Evolutionary conservation across 2,888 invertebrate genomes (phyloP), one percentile per base, ranked within the genome.

Genomic region (Sussaba pulchella): DNA sequence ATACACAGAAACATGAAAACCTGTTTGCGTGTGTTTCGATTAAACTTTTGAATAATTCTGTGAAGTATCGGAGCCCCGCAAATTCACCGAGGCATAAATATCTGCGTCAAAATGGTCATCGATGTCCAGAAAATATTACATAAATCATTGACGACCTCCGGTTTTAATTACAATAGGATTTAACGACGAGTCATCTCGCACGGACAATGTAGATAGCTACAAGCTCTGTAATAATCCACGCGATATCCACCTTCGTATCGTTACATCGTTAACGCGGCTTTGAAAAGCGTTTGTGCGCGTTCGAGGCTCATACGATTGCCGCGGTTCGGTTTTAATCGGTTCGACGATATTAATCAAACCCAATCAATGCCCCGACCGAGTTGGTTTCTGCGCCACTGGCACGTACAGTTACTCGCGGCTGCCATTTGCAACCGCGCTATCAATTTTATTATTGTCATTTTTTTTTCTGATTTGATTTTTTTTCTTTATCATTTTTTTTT

Each of bases 221-320:
- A 64, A 43, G 54, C 64, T 54, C 57, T 74, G 81, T 67, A 78
- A 78, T 81, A 71, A 71, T 50, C 45, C 24, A 19, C 26, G 66
- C 39, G 31, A 36, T 19, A 12, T 61, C 14, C 5, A 19, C 19
- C 21, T 61, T 19, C 41, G 61, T 45, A 70, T 66, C 70, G 77
- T 81, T 81, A 81, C 81, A 81, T 81, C 78, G 81, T 81, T 81
- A 81, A 78, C 74, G 78, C 66, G 63, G 43, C 78, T 81, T 78
- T 74, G 74, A 81, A 81, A 78, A 50, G 77, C 70, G 52, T 70
- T 78, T 59, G 64, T 59, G 59, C 64, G 73, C 50, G 64, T 77
- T 61, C 41, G 52, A 66, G 24, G 74, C 66, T 59, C 70, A 73
- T 74, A 45, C 70, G 54, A 39, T 57, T 52, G 64, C 36, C 47